Base-by-base conservation (phyloP, 2,797 vertebrate species). In the Chromis chromis region DNA sequence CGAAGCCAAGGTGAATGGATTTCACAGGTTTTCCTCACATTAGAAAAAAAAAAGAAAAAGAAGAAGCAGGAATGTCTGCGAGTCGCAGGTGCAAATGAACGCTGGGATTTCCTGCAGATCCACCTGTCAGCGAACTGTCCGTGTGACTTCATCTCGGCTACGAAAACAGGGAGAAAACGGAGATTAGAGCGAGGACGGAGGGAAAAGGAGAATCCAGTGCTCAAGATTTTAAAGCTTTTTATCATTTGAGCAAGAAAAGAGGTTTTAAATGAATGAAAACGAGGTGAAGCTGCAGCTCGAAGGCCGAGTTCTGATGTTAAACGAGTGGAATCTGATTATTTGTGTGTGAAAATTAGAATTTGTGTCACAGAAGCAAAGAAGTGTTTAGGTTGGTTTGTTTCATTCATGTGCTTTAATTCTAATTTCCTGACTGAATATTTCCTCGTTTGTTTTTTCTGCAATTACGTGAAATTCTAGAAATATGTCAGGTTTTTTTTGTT, bases 81-180 rank as follows among this genome's bases (percentile, higher is more conserved):
- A 21, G 75, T 56, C 52, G 65, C 84, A 85, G 85, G 82, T 86
- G 85, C 73, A 81, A 83, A 82, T 78, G 70, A 80, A 79, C 79
- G 61, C 65, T 81, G 85, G 84, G 70, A 76, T 88, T 88, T 85
- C 81, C 81, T 71, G 40, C 83, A 58, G 7, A 71, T 83, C 71
- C 87, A 88, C 83, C 82, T 91, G 90, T 85, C 86, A 85, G 77
- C 27, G 50, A 83, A 70, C 58, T 65, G 71, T 44, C 78, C 49
- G 76, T 25, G 72, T 52, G 66, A 72, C 54, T 77, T 54, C 58
- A 68, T 74, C 61, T 83, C 75, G 66, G 46, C 61, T 61, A 24
- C 50, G 8, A 46, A 25, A 10, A 25, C 7, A 21, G 1, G 6
- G 27, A 13, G 42, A 7, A 36, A 16, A 48, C 42, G 65, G 21